phyloP scores from a whole-genome alignment of 2,888 invertebrate genomes.

The Hemithea aestivaria region DNA sequence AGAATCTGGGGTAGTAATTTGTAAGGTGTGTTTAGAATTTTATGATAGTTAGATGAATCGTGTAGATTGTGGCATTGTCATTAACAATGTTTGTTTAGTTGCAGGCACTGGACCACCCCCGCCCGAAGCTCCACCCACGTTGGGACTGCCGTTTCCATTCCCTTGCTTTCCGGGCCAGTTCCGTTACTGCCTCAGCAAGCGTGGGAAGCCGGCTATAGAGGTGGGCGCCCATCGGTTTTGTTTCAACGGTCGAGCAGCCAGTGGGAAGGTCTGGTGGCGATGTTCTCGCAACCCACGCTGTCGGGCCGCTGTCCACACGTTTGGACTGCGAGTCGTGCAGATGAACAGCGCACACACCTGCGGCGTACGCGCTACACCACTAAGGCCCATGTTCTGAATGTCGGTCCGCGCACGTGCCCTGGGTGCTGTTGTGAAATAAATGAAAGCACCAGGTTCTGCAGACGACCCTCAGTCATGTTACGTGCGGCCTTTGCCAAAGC shows the following conservation, averaged over 20 bases:
- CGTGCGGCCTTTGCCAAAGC: not conserved
- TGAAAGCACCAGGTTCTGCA: too few relatives aligned
- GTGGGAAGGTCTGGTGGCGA: slow-evolving; percentile 75
- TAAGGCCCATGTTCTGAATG: slow-evolving; percentile 67
- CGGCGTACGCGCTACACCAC: slow-evolving; percentile 69
- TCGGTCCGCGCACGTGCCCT: too few relatives aligned
- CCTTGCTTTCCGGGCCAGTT: slow-evolving; percentile 73
- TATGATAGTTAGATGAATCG: too few relatives aligned
- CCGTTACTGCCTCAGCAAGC: slow-evolving; percentile 71
- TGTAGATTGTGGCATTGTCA: slow-evolving; percentile 17
- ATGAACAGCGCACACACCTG: slow-evolving; percentile 75
- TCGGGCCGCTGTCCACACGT: slow-evolving; percentile 71
- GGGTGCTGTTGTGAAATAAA: too few relatives aligned
- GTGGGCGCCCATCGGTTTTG: slow-evolving; percentile 73
- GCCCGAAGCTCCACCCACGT: slow-evolving; percentile 57
- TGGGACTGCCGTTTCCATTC: slow-evolving; percentile 70
- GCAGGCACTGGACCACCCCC: slow-evolving; percentile 45
- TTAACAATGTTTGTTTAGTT: slow-evolving; percentile 53
- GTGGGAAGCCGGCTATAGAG: slow-evolving; percentile 72
- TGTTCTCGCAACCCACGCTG: slow-evolving; percentile 73
- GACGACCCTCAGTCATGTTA: not conserved
- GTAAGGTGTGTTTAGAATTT: too few relatives aligned
- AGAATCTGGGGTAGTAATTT: too few relatives aligned
- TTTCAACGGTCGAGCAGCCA: slow-evolving; percentile 72
- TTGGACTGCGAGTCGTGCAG: slow-evolving; percentile 69